A percentile compares a stretch with the other conserved stretches of the same genome.
phyloP scores from a whole-genome alignment of 2,797 vertebrate species.

The Austrolebias charrua region DNA sequence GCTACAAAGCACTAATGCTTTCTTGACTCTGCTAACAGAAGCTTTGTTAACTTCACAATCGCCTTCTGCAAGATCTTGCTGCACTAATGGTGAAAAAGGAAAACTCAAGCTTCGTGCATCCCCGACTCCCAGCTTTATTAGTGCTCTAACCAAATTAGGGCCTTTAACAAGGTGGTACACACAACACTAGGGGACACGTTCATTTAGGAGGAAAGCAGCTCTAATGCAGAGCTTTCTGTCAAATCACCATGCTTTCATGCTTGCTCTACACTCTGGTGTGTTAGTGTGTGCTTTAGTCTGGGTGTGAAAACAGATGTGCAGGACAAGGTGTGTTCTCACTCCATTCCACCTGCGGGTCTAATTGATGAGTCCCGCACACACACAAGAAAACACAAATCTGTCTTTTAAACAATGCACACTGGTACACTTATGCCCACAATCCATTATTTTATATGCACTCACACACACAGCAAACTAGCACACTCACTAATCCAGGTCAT shows the following conservation, averaged over 20 bases:
- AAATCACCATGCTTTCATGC: slow-evolving; percentile 44
- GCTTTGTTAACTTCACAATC: slow-evolving; percentile 3
- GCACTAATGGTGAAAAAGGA: slow-evolving; percentile 9
- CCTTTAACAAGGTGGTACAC: slow-evolving; percentile 66
- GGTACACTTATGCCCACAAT: slow-evolving; percentile 37
- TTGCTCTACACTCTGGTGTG: slow-evolving; percentile 23
- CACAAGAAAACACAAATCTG: slow-evolving; percentile 14
- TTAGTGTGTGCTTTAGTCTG: slow-evolving; percentile 10
- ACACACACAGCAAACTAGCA: slow-evolving; percentile 31
- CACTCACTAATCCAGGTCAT: slow-evolving; percentile 48
- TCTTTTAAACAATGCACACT: slow-evolving; percentile 47
- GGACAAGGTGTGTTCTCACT: slow-evolving; percentile 61
- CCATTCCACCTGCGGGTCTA: slow-evolving; percentile 61
- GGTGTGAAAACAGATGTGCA: slow-evolving; percentile 53
- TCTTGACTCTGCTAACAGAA: slow-evolving; percentile 10
- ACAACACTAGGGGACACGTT: slow-evolving; percentile 61
- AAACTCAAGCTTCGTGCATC: slow-evolving; percentile 47
- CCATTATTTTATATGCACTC: slow-evolving; percentile 38
- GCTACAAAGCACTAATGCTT: slow-evolving; percentile 2
- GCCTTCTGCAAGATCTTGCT: slow-evolving; percentile 15
- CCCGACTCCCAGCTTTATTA: slow-evolving; percentile 67
- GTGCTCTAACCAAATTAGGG: slow-evolving; percentile 64
- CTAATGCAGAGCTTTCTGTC: slow-evolving; percentile 66
- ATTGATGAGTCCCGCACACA: slow-evolving; percentile 61
- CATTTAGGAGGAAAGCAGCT: slow-evolving; percentile 54